Evolutionary conservation across 2,113 vertebrate genomes (phyloP).

Genomic region (Lagenorhynchus albirostris): DNA sequence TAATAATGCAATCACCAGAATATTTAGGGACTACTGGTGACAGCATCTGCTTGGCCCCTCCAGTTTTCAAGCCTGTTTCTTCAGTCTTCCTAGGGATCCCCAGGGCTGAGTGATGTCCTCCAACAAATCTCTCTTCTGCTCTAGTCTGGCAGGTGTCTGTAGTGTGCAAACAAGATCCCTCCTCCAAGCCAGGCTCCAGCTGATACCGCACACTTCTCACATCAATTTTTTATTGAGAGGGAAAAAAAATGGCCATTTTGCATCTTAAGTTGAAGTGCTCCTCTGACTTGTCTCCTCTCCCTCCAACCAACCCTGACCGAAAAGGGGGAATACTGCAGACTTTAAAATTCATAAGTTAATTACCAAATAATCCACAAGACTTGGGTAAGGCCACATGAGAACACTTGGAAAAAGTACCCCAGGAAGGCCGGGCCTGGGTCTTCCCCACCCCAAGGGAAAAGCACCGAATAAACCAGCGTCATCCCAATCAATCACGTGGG

Average conservation of each 20-base stretch:
- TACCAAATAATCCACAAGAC: not conserved
- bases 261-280: not conserved
- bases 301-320: not conserved
- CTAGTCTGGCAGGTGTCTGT: not conserved
- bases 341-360: slow-evolving; percentile 10
- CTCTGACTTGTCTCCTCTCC: not conserved
- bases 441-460: not conserved
- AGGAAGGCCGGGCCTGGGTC: not conserved
- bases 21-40: not conserved
- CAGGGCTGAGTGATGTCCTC: not conserved
- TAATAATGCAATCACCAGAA: not conserved
- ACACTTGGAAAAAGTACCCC: not conserved
- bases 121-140: not conserved
- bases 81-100: not conserved
- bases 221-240: slow-evolving; percentile 27
- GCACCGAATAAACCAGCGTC: not conserved
- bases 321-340: not conserved
- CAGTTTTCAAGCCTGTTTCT: not conserved
- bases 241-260: not conserved
- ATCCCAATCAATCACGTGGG: too few relatives aligned
- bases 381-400: not conserved
- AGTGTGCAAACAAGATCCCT: not conserved
- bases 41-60: not conserved
- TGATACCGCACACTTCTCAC: not conserved
- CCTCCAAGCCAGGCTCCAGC: not conserved